Base-by-base conservation (phyloP, 2,113 vertebrate species). In the Calyptomena viridis region DNA sequence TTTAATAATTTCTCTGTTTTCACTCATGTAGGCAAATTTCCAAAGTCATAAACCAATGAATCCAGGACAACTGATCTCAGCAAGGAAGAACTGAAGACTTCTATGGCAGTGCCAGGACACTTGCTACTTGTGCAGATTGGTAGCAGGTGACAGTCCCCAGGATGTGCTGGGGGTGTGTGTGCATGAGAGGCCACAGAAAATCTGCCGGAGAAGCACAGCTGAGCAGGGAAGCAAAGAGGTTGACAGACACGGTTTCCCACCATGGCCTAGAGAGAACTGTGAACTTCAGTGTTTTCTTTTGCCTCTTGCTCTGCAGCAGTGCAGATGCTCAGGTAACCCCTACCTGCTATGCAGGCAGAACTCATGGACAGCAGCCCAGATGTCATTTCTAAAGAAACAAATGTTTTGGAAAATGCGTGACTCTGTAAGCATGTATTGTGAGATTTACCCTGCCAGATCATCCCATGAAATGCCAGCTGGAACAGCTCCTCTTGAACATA, bases 31-130 rank as follows among this genome's bases (percentile, higher is more conserved):
- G 11, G 11, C 9, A 80, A 31, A 79, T 53, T 62, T 68, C 52
- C 9, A 2, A 55, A 52, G 13, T 56, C 44, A 31, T 19, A 40
- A 47, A 33, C 10, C 28, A 59, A 9, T 0, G 1, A 23, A 50
- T 50, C 11, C 33, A 24, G 60, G 35, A 52, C 30, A 56, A n/a
- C 12, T 5, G 21, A 25, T 31, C 30, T 66, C 69, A 42, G 23
- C n/a, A 33, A 40, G n/a, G 25, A 64, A 87, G n/a, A 25, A 8
- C 12, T 37, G 80, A 56, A 72, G 21, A 33, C 8, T 62, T 53
- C 44, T 15, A 0, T 0, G 62, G 31, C 0, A 0, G 31, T 53
- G 25, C 42, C n/a, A 80, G 68, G 40, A 37, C 18, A 28, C 39
- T 50, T 2, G 1, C 33, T 30, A 5, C 25, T 60, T 22, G 21